Evolutionary conservation across 2,113 vertebrate species (phyloP), one percentile per base, ranked within the genome.

Genomic region (Alosa alosa): DNA sequence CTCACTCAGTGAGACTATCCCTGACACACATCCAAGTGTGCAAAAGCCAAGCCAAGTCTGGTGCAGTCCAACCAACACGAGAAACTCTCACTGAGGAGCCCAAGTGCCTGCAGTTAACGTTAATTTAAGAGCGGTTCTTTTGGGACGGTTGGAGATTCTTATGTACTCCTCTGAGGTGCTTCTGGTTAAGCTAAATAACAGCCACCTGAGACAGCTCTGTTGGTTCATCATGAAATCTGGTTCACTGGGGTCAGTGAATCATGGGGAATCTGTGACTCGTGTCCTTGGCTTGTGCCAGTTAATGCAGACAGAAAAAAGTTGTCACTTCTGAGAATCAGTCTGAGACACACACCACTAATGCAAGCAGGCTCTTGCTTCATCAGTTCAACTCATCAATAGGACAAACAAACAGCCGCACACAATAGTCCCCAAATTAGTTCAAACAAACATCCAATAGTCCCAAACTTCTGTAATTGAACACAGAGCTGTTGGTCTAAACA

Each of bases 231-330:
- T 17, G 31, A 78, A 39, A 15, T 5, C 2, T 39, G 31, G 31
- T 78, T 78, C 72, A 78, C 72, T 5, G 4, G 31, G 50, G 15
- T 78, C 39, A 86, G 44, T 88, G 85, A 88, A 86, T 88, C 87
- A 88, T 39, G 11, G 52, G 17, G 72, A 82, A 86, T 82, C 2
- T 25, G 46, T 75, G 85, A 86, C 83, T 88, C 82, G 57, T 82
- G 22, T 0, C 25, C 81, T 31, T 36, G 22, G 50, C 10, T 60
- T 18, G 20, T 25, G 57, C 2, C 45, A 46, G 72, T 81, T 81
- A 22, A 5, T 50, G 39, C 50, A 15, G 72, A 13, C 8, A 31
- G 25, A 72, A 82, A 84, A 86, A 84, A 78, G 52, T 1, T 15
- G 49, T 81, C 46, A 64, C 13, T 84, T 86, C 81, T 44, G 82